Evolutionary conservation across 2,113 vertebrate genomes (phyloP).

Genomic region (Craseonycteris thonglongyai): DNA sequence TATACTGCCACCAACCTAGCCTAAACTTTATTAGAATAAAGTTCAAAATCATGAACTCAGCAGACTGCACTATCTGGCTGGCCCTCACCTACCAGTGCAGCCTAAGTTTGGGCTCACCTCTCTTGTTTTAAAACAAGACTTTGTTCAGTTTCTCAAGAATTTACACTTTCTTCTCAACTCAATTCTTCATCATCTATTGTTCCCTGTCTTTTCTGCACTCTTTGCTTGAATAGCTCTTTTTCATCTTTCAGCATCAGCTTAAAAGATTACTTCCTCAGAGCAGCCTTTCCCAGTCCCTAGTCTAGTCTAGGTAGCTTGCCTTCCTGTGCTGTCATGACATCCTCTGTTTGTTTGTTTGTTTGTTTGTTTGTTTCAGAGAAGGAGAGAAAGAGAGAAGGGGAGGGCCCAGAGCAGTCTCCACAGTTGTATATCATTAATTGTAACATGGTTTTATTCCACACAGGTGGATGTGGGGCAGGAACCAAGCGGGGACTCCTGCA

Average conservation of each 20-base stretch:
- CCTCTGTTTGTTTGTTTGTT: too few species aligned
- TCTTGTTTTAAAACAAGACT: neutral
- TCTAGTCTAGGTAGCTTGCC: too few species aligned
- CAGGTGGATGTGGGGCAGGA: too few species aligned
- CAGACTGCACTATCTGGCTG: fast-evolving
- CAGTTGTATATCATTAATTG: too few species aligned
- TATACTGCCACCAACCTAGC: neutral
- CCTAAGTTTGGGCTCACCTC: neutral
- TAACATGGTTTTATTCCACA: too few species aligned
- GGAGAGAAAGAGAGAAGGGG: too few species aligned
- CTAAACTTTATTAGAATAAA: neutral
- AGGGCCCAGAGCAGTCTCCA: too few species aligned
- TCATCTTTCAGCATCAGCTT: neutral
- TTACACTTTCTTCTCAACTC: neutral
- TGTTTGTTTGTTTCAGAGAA: too few species aligned
- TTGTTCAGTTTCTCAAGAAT: neutral
- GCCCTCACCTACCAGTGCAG: neutral
- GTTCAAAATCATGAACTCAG: neutral
- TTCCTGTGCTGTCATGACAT: neutral
- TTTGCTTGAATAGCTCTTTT: neutral
- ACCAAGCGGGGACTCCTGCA: too few species aligned
- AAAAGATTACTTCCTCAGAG: neutral
- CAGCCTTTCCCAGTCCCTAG: neutral
- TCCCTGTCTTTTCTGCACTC: neutral
- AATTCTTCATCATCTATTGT: neutral